Conservation (phyloP, 2,113 vertebrate species). For the Cariama cristata region DNA sequence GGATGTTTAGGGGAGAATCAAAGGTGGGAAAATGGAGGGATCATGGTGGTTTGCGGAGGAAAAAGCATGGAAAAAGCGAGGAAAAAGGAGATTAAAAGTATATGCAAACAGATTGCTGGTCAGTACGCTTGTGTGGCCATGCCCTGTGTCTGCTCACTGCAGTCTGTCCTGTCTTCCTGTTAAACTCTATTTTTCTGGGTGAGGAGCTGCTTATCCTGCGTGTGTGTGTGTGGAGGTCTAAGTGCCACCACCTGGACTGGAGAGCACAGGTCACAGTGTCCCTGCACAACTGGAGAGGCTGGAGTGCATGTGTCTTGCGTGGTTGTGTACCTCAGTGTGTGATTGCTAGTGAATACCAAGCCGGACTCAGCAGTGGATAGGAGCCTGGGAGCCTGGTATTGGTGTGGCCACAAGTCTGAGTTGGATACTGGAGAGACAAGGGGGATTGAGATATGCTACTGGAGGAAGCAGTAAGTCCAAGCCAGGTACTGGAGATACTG, state of each 20-base stretch:
- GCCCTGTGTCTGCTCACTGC: neutral
- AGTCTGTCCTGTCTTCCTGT: neutral
- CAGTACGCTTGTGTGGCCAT: accelerated
- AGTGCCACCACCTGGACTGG: neutral
- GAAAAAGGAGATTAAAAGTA: neutral
- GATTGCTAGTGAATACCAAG: neutral
- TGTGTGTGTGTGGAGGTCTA: neutral
- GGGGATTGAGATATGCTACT: neutral
- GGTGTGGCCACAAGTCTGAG: neutral
- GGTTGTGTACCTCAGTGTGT: neutral
- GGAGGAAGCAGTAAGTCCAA: neutral
- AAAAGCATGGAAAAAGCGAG: neutral
- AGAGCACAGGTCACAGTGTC: neutral
- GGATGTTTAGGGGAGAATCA: neutral
- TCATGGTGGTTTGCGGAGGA: neutral
- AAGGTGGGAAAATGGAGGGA: neutral
- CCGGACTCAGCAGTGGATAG: neutral
- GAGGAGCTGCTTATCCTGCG: neutral
- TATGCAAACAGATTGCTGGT: neutral
- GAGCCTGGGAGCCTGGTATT: neutral
- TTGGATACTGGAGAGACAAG: neutral
- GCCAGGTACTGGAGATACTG: neutral
- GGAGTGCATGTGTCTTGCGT: neutral
- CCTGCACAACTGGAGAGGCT: neutral
- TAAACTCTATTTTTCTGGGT: neutral